A percentile compares a stretch with the other conserved stretches of the same genome.
phyloP scores from a whole-genome alignment of 2,797 vertebrate species.

The Echeneis naucrates region DNA sequence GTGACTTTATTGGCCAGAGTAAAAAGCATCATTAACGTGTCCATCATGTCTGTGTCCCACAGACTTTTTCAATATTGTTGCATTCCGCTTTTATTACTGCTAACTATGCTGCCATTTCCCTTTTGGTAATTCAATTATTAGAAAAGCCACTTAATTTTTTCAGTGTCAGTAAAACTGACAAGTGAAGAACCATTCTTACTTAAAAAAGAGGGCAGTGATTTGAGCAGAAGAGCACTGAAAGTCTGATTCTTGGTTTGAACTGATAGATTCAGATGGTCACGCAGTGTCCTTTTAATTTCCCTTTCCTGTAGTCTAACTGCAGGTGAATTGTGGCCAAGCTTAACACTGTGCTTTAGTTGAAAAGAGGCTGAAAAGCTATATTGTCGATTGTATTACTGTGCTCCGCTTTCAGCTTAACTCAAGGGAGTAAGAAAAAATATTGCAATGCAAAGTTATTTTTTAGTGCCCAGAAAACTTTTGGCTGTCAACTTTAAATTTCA shows the following conservation, averaged over 20 bases:
- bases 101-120: slow-evolving; percentile 6
- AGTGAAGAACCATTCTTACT: background rate
- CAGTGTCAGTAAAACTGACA: background rate
- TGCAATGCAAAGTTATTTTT: no score
- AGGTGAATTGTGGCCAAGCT: slow-evolving; percentile 24
- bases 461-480: background rate
- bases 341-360: slow-evolving; percentile 14
- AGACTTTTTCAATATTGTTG: slow-evolving; percentile 19
- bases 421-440: slow-evolving; percentile 2
- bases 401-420: slow-evolving; percentile 1
- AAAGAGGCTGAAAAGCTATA: slow-evolving; percentile 17
- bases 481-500: background rate
- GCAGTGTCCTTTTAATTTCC: slow-evolving; percentile 36
- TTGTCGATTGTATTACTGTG: slow-evolving; percentile 2
- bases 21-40: slow-evolving; percentile 56
- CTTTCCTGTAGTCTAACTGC: no score
- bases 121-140: slow-evolving; percentile 7
- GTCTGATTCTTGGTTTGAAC: background rate
- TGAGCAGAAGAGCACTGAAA: background rate
- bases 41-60: slow-evolving; percentile 19
- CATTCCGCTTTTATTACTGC: background rate
- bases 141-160: background rate
- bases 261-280: slow-evolving; percentile 5
- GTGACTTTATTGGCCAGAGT: slow-evolving; percentile 50
- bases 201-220: background rate